Base-by-base conservation (phyloP, 2,797 vertebrate species). In the Mus minutoides region DNA sequence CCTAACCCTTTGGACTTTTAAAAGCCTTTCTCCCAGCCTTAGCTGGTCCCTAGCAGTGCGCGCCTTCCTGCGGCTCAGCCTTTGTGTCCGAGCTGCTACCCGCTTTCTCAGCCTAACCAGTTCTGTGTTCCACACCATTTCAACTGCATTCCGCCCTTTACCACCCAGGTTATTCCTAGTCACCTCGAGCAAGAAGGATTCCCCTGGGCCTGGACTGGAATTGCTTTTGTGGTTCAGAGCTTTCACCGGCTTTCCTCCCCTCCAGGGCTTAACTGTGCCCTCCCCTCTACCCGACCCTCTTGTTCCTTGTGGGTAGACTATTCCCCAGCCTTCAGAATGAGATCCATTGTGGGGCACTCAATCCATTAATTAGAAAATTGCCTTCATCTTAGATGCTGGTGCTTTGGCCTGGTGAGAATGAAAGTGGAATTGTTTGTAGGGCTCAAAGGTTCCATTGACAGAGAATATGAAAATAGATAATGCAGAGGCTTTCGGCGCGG, bases 291-390 rank as follows among this genome's bases (percentile, higher is more conserved):
- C 2, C 71, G 91, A 13, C 75, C 62, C 17, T 24, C 92, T 93
- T 86, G 77, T 83, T 92, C 82, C 67, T 7, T 56, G 5, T 87
- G 88, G 49, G 49, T 85, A 79, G 86, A 83, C 52, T 60, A 34
- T 75, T 69, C 77, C 40, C 2, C 22, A 64, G 31, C 31, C 77
- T 94, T 95, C 80, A 85, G 90, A 90, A 92, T 93, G 76, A 88
- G 88, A 76, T 93, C 90, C 40, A 97, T 94, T 97, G 90, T 96
- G 90, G 64, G 67, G 49, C 26, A 13, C 12, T n/a, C 73, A 60
- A 85, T 85, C 88, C 43, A n/a, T 95, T 93, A 93, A 94, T 79
- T 89, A 88, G 75, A 94, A 93, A 91, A 96, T 89, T 34, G 75
- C 86, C 88, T 92, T 96, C 90, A 40, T 94, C 93, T 93, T 49